Conservation (phyloP, 53 echinoderm and acorn worm genomes). For the Zoroaster sp. region DNA sequence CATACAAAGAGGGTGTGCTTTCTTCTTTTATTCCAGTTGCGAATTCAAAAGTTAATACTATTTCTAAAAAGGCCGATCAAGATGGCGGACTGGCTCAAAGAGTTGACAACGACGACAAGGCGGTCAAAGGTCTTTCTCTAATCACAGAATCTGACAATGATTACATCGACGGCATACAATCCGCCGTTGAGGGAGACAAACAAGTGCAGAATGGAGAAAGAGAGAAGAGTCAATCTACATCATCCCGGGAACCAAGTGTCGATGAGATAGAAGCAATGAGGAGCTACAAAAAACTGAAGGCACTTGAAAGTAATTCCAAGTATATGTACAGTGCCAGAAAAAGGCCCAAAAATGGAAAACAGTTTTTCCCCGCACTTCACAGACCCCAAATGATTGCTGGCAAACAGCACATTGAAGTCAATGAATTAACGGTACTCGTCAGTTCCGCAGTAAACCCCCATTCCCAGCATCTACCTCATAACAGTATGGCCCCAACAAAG, state of each 20-base stretch:
- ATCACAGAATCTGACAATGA: no score
- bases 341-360: background rate
- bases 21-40: no score
- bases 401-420: background rate
- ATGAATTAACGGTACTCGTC: background rate
- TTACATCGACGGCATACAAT: background rate
- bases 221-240: background rate
- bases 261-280: background rate
- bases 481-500: background rate
- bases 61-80: no score
- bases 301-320: background rate
- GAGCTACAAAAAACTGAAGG: background rate
- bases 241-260: background rate
- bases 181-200: background rate
- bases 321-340: background rate
- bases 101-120: no score
- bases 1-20: background rate
- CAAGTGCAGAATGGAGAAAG: background rate
- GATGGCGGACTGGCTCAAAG: no score
- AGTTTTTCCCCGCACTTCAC: background rate
- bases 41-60: no score
- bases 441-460: background rate
- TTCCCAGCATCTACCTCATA: background rate
- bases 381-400: background rate
- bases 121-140: background rate